Conservation (phyloP, 1,140 invertebrate genomes). For the Mycetomoellerius zeteki region DNA sequence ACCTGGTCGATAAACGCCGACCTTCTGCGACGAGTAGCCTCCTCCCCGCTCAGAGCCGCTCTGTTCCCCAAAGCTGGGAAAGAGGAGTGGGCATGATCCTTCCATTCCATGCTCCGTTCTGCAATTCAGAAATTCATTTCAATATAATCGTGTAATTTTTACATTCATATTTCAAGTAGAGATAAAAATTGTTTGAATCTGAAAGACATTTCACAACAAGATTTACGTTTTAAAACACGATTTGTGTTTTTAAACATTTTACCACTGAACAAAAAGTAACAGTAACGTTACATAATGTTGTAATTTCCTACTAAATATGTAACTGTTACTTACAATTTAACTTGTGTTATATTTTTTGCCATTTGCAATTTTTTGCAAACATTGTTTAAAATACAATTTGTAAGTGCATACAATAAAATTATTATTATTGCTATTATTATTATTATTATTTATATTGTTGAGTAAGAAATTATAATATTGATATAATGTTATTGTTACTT, state of each 20-base stretch:
- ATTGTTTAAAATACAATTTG: too few species aligned
- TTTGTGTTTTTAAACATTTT: not conserved
- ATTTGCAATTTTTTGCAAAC: too few species aligned
- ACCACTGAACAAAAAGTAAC: too few species aligned
- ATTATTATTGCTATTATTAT: too few species aligned
- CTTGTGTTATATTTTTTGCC: too few species aligned
- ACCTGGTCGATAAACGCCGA: constrained; percentile 77
- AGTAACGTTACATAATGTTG: too few species aligned
- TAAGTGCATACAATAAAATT: too few species aligned
- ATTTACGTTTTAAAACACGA: not conserved
- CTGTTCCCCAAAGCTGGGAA: constrained; percentile 79
- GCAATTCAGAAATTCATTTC: constrained; percentile 47
- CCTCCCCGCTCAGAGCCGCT: constrained; percentile 73
- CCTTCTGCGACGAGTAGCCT: constrained; percentile 77
- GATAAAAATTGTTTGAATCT: not conserved
- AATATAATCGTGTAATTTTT: not conserved
- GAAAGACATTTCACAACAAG: not conserved
- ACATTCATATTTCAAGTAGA: not conserved
- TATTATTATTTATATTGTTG: too few species aligned
- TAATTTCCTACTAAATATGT: too few species aligned
- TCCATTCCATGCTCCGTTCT: constrained; percentile 86
- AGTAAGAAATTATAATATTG: too few species aligned
- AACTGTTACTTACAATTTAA: too few species aligned
- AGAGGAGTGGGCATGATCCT: constrained; percentile 80
- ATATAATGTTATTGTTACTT: too few species aligned